Evolutionary conservation across 2,888 invertebrate genomes (phyloP), one percentile per base, ranked within the genome.

Genomic region (Cloeon dipterum): DNA sequence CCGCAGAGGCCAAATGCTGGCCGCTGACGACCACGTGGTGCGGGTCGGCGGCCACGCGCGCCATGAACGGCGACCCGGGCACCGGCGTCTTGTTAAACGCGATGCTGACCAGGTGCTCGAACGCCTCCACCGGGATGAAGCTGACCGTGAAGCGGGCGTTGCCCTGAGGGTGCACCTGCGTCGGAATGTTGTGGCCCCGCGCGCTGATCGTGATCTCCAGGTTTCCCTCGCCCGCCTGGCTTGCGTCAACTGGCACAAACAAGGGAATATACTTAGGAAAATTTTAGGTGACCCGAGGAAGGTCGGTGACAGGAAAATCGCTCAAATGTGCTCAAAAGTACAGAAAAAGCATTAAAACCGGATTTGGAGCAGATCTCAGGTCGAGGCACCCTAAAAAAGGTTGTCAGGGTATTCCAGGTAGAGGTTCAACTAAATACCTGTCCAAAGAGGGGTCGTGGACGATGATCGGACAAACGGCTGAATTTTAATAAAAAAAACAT

Each of bases 151-250:
- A 98, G 51, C 83, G 70, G 32, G 72, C 78, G 54, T 76, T 76
- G 50, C 88, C 89, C 58, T 88, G 78, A 7, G 88, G 85, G 54
- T 82, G 85, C 33, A 91, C 89, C 67, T 91, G 89, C 37, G 89
- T 91, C 35, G 91, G 89, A 49, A 93, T 88, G 53, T 93, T 86
- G 43, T 85, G 68, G 37, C 91, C 86, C 53, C 83, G 70, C 32
- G 89, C 85, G 42, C 86, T 85, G 47, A 98, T 91, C 34, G 91
- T 89, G 46, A 96, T 94, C 61, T 96, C 94, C 45, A 96, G 62
- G 57, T 88, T 88, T 37, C 96, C 96, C 61, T 94, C 94, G 8
- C 96, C 96, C 34, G 94, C 91, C 55, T 88, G 79, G 43, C 85
- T 85, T 3, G 93, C 93, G 56, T 96, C 93, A 36, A 94, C 91